Percentiles rank a stretch among this genome's conserved stretches.
phyloP scores from a whole-genome alignment of 2,113 vertebrate species.

The Emydocephalus ijimae region DNA sequence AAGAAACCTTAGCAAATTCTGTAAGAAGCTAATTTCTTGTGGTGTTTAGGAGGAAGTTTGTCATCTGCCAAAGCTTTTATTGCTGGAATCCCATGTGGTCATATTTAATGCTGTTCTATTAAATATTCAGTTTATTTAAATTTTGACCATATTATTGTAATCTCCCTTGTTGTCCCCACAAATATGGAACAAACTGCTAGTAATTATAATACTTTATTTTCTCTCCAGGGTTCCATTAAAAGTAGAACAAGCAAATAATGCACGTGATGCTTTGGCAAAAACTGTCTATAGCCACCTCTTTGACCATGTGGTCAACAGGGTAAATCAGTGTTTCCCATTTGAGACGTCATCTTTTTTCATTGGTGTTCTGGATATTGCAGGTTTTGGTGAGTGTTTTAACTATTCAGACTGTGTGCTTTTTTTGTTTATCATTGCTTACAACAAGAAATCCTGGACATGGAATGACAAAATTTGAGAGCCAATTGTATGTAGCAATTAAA shows the following conservation, averaged over 20 bases:
- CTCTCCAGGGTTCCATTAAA: slow-evolving; percentile 89
- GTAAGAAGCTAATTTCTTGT: too few relatives aligned
- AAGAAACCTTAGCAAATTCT: too few relatives aligned
- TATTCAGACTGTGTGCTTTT: background rate
- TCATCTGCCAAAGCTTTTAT: background rate
- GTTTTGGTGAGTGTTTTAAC: slow-evolving; percentile 80
- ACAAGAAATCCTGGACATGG: background rate
- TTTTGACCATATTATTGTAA: background rate
- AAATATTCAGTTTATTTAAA: background rate
- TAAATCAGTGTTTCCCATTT: slow-evolving; percentile 97
- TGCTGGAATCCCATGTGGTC: background rate
- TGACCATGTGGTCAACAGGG: slow-evolving; percentile 94
- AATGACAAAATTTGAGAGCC: background rate
- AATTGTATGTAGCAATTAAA: background rate
- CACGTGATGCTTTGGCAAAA: slow-evolving; percentile 93
- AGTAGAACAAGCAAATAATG: slow-evolving; percentile 95
- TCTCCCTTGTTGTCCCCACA: background rate
- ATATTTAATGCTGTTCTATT: background rate
- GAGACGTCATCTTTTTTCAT: slow-evolving; percentile 91
- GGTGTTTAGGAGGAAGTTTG: background rate
- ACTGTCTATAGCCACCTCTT: slow-evolving; percentile 95
- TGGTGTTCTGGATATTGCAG: slow-evolving; percentile 96
- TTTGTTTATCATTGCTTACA: background rate
- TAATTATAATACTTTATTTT: slow-evolving; percentile 5
- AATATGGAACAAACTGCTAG: background rate